Percentiles rank a stretch among this genome's conserved stretches.
These are phyloP conservation scores for Lasioglossum leucozonium DNA, from an alignment of 2,888 invertebrate genomes.

Conservation along the genomic window DNA sequence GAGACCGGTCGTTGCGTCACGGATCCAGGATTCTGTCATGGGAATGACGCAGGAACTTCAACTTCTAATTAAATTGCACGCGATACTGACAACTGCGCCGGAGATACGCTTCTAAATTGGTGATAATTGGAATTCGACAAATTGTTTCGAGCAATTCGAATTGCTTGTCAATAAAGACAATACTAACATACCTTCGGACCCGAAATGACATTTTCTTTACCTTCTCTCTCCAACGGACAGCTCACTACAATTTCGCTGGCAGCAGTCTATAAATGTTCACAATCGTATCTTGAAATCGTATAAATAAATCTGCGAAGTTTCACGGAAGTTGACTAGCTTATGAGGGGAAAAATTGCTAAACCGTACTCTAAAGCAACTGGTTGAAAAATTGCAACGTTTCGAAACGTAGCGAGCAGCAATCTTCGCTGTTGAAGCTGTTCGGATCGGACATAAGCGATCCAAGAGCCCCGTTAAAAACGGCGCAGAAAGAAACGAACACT, in stretches of 20 bases:
- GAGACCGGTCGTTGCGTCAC: not conserved
- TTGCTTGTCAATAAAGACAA: not conserved
- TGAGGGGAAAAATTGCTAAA: not conserved
- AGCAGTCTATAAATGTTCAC: not conserved
- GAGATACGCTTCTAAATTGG: not conserved
- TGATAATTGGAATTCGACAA: not conserved
- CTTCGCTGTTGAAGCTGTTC: not conserved
- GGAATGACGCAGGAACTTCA: not conserved
- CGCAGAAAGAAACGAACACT: not conserved
- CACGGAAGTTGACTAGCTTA: not conserved
- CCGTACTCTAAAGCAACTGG: too few species aligned
- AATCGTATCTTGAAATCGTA: not conserved
- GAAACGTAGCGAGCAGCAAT: not conserved
- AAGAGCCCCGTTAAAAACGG: not conserved
- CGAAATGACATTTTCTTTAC: not conserved
- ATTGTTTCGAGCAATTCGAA: not conserved
- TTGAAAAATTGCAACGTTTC: not conserved
- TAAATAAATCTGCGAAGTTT: not conserved
- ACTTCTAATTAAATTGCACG: not conserved
- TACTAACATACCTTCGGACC: not conserved
- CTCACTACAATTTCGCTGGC: not conserved
- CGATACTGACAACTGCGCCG: not conserved
- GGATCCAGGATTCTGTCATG: not conserved
- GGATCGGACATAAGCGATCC: not conserved
- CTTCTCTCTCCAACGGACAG: not conserved